Conservation (phyloP, 2,888 invertebrate genomes). For the Achlya flavicornis region DNA sequence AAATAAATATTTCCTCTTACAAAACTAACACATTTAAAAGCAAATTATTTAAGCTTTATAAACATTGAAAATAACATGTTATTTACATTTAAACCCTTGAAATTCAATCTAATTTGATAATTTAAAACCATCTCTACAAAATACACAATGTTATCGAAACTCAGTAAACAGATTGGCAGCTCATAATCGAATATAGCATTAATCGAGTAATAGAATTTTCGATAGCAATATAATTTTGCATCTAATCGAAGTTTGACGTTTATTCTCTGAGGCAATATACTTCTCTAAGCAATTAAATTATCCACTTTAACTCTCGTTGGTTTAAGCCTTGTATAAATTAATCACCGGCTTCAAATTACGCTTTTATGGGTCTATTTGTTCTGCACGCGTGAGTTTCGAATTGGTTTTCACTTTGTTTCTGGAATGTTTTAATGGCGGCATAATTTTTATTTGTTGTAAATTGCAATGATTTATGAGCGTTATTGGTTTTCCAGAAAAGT, state of each 20-base stretch:
- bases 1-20: not conserved
- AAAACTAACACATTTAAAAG: not conserved
- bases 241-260: not conserved
- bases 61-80: too few species aligned
- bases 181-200: not conserved
- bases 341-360: not conserved
- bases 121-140: not conserved
- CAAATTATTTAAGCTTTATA: too few species aligned
- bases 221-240: not conserved
- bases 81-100: too few species aligned
- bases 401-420: not conserved
- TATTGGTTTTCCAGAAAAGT: not conserved
- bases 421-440: not conserved
- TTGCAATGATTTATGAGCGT: not conserved
- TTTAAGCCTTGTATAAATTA: not conserved
- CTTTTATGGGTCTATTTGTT: constrained; percentile 3
- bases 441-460: not conserved
- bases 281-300: not conserved
- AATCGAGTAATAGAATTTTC: not conserved
- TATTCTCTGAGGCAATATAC: not conserved
- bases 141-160: not conserved
- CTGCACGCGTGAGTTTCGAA: not conserved
- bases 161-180: not conserved
- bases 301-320: not conserved
- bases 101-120: too few species aligned